Base-by-base conservation (phyloP, 2,888 invertebrate genomes). In the Endomychus coccineus region DNA sequence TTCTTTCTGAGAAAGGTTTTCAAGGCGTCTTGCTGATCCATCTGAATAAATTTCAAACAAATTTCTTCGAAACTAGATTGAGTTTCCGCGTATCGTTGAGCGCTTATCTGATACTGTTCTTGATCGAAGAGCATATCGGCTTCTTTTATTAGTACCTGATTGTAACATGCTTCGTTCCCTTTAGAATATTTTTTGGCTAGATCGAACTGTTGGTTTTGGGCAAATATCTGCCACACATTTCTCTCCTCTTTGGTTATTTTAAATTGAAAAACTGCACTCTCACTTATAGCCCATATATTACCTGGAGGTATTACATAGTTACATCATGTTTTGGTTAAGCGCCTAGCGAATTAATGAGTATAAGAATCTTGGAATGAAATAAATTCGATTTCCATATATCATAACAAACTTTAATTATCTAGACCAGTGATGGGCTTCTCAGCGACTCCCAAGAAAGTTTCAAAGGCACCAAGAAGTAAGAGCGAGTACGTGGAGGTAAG, bases 1-100 rank as follows among this genome's bases (percentile, higher is more conserved):
- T 94, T 89, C 62, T 78, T 83, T 35, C 77, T 74, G n/a, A 97
- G 70, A 58, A 90, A 95, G 7, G 82, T 78, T 67, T 92, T 89
- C 31, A 98, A 67, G 0, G 96, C 89, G 48, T 83, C 82, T 40
- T 85, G 82, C 58, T 92, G 76, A 37, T 83, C 77, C 0, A 51
- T 48, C 60, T 85, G 78, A 11, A 94, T 69, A 62, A 96, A 95
- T 59, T 92, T 94, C 7, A 97, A 70, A 35, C 94, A 88, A 21
- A 96, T 80, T 51, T 90, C 90, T 68, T 97, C 97, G 60, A 98
- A 96, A 12, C 92, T 86, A 24, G 85, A 83, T 51, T 85, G 80
- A 0, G 95, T 92, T 53, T 90, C 82, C 0, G 96, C 91, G 61
- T 84, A 96, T 47, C 86, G 77, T 50, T 80, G 73, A 0, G 97